Conservation (phyloP, 2,888 invertebrate species). For the Cordilura impudica region DNA sequence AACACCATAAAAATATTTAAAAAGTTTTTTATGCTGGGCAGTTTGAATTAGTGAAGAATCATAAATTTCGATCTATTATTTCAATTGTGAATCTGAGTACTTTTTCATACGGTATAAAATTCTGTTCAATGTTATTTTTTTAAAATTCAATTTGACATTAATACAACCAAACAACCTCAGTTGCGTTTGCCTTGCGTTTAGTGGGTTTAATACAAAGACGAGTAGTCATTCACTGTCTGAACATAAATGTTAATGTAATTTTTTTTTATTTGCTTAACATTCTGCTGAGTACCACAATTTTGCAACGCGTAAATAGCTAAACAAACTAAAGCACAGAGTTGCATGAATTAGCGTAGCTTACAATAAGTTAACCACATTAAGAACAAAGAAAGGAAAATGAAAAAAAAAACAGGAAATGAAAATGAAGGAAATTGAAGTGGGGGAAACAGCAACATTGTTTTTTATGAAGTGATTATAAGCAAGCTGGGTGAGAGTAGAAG, state of each 20-base stretch:
- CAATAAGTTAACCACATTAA: slow-evolving; percentile 15
- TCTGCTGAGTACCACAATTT: background rate
- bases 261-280: slow-evolving; percentile 3
- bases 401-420: slow-evolving; percentile 13
- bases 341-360: background rate
- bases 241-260: slow-evolving; percentile 10
- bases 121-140: too few species aligned
- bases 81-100: too few species aligned
- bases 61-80: too few species aligned
- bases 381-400: background rate
- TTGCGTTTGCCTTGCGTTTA: too few species aligned
- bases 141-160: too few species aligned
- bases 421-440: slow-evolving; percentile 8
- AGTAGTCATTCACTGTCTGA: background rate
- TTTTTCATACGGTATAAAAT: too few species aligned
- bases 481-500: background rate
- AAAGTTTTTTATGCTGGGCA: too few species aligned
- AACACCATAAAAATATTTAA: too few species aligned
- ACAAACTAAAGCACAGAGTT: background rate
- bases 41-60: too few species aligned
- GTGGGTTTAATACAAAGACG: too few species aligned
- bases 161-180: too few species aligned
- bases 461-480: background rate
- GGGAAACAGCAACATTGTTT: background rate
- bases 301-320: background rate